These are phyloP conservation scores for Chelonoidis abingdonii DNA, from an alignment of 2,113 vertebrate species.

Conservation along the genomic window DNA sequence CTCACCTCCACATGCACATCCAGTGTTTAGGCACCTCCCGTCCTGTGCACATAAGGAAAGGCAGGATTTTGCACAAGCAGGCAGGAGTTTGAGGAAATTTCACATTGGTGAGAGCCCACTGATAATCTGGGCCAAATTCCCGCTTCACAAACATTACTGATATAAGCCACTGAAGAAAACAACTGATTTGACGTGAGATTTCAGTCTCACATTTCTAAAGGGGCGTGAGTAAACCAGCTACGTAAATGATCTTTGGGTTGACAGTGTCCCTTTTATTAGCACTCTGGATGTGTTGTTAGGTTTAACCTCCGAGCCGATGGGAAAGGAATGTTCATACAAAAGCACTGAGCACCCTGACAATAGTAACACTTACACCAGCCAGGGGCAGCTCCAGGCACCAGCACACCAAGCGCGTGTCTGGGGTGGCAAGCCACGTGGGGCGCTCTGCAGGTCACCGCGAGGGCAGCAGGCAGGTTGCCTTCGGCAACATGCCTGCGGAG, in stretches of 20 bases:
- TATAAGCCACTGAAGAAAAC: background rate
- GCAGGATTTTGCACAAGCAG: background rate
- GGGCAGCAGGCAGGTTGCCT: too few relatives aligned
- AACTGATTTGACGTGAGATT: background rate
- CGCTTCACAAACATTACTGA: background rate
- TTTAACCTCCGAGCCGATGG: background rate
- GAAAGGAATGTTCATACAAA: background rate
- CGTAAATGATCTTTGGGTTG: background rate
- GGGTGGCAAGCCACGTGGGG: too few relatives aligned
- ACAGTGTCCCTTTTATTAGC: background rate
- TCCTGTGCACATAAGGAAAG: background rate
- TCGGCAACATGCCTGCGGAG: too few relatives aligned
- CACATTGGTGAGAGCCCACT: background rate
- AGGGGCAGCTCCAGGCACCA: too few relatives aligned
- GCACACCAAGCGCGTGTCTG: too few relatives aligned
- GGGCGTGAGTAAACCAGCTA: background rate
- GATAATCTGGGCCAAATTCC: background rate
- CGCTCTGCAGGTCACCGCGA: too few relatives aligned
- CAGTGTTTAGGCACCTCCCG: background rate
- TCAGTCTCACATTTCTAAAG: background rate
- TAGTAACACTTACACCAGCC: background rate
- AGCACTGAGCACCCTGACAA: background rate
- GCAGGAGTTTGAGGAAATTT: fast-evolving
- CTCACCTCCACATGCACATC: background rate
- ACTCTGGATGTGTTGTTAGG: background rate